Evolutionary conservation across 2,113 vertebrate species (phyloP), one percentile per base, ranked within the genome.

Genomic region (Emydocephalus ijimae): DNA sequence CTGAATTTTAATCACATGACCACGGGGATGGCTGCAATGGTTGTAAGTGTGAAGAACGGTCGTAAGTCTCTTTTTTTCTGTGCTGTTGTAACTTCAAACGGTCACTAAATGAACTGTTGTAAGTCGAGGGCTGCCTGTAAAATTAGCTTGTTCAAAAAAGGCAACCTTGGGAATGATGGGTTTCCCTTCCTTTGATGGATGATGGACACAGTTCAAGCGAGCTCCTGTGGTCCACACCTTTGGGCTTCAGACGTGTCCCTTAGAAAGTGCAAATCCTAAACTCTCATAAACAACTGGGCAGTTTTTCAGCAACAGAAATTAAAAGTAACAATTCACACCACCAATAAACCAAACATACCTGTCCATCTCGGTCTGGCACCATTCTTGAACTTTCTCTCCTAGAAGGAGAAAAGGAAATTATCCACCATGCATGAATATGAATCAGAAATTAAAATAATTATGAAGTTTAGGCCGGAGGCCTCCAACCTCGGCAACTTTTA

Each of bases 361-460:
- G 97, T 55, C 96, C 96, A 0, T 98, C 98, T 94, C 98, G 94
- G 92, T 99, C 98, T 90, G 97, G 97, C 39, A 98, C 90, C 43
- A 97, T 97, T 91, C 99, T 98, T 0, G 98, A 43, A 26, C 97
- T 96, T 4, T 98, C 98, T 90, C 98, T 98, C 97, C 98, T 98
- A 7, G 89, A 14, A 4, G 24, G 89, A 93, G 88, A 95, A 87
- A 39, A 39, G 74, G 74, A 15, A 3, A 20, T 26, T 39, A 29
- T 20, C 5, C 3, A 57, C 26, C 90, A 55, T 8, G 2, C 18
- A 92, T 8, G 2, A 88, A 4, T 89, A 87, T 74, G 34, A 18
- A 74, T 34, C 11, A 34, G n/a, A 34, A 74, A 74, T 18, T 34
- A 34, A 74, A 74, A 18, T 34, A 34, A 18, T 74, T 74, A 18